A percentile compares a stretch with the other conserved stretches of the same genome.
phyloP scores from a whole-genome alignment of 2,797 vertebrate genomes.

The Halcyon leucocephala region DNA sequence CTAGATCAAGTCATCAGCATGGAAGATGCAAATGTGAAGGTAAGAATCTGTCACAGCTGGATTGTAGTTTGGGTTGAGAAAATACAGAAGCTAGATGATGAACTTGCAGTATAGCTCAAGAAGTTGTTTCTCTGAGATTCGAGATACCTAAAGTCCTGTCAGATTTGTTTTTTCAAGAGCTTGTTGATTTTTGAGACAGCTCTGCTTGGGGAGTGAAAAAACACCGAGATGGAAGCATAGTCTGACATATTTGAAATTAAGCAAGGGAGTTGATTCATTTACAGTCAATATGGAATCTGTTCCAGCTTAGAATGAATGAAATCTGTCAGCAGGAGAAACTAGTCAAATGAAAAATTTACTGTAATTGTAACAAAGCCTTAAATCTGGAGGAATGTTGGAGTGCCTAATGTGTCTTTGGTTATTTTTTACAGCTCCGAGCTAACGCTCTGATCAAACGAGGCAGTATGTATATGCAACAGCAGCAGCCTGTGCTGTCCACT shows the following conservation, averaged over 20 bases:
- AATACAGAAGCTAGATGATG: not conserved
- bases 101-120: not conserved
- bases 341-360: not conserved
- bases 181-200: not conserved
- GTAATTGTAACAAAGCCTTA: not conserved
- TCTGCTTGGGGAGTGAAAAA: not conserved
- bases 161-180: not conserved
- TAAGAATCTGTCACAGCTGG: constrained; percentile 59
- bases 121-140: not conserved
- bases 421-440: constrained; percentile 86
- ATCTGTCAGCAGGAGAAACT: not conserved
- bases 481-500: constrained; percentile 91
- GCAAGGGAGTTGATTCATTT: not conserved
- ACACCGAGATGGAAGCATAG: not conserved
- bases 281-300: not conserved
- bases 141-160: not conserved
- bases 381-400: not conserved
- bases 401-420: not conserved
- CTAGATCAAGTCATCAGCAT: constrained; percentile 95
- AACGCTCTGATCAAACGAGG: constrained; percentile 98
- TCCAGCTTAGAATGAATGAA: not conserved
- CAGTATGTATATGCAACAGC: constrained; percentile 99
- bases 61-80: not conserved
- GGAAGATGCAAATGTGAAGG: constrained; percentile 95
- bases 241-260: not conserved